Percentiles rank a stretch among this genome's conserved stretches.
phyloP scores from a whole-genome alignment of 2,113 vertebrate species.

The Labeo catla region DNA sequence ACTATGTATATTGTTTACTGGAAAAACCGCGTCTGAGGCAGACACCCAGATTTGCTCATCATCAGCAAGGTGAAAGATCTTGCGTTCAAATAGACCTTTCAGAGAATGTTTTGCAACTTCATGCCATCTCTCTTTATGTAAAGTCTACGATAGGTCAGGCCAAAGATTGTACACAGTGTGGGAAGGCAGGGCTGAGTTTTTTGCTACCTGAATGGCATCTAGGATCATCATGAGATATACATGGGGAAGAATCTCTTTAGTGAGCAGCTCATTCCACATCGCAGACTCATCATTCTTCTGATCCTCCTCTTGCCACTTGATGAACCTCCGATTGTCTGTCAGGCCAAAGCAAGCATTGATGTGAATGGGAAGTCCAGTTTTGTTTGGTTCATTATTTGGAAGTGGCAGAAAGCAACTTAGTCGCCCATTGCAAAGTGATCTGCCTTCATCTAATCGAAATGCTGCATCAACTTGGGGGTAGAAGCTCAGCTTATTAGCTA shows the following conservation, averaged over 20 bases:
- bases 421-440: slow-evolving; percentile 62
- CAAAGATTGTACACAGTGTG: slow-evolving; percentile 74
- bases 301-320: slow-evolving; percentile 83
- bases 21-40: slow-evolving; percentile 73
- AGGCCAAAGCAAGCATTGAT: slow-evolving; percentile 83
- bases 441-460: slow-evolving; percentile 67
- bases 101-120: slow-evolving; percentile 69
- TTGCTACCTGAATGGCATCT: slow-evolving; percentile 64
- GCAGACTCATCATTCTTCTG: slow-evolving; percentile 78
- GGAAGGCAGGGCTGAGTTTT: slow-evolving; percentile 57
- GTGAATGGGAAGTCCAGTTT: slow-evolving; percentile 79
- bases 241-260: slow-evolving; percentile 76
- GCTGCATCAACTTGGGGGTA: slow-evolving; percentile 80
- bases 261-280: slow-evolving; percentile 81
- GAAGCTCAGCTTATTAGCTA: slow-evolving; percentile 75
- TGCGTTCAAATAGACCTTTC: slow-evolving; percentile 64
- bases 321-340: slow-evolving; percentile 82
- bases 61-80: slow-evolving; percentile 70
- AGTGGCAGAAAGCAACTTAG: slow-evolving; percentile 85
- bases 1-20: slow-evolving; percentile 49
- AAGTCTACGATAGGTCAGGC: slow-evolving; percentile 72
- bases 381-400: slow-evolving; percentile 81
- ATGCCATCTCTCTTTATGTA: slow-evolving; percentile 71
- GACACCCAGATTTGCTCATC: slow-evolving; percentile 62
- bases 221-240: slow-evolving; percentile 74